Evolutionary conservation across 37 sponge, comb jelly and placozoan genomes (phyloP).

Genomic region (Aplysina aerophoba): DNA sequence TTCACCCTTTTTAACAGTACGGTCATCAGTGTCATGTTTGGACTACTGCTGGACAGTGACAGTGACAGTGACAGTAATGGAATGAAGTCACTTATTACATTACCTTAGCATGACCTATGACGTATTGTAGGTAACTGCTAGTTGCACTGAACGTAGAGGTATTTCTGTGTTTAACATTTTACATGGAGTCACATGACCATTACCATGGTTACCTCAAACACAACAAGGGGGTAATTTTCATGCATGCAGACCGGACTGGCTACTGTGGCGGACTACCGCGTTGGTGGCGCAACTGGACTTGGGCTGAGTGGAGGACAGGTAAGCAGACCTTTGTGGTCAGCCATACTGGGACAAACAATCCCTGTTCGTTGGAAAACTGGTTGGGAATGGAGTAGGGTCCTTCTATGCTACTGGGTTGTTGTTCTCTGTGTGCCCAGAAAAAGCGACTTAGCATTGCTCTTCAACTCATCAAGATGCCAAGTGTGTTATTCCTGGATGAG

Average conservation of each 20-base stretch:
- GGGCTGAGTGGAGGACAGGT: conserved; percentile 98
- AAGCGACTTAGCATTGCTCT: conserved; percentile 80
- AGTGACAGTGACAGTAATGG: no score
- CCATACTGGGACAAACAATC: not conserved
- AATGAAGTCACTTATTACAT: no score
- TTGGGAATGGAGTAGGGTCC: conserved; percentile 77
- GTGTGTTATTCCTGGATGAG: conserved; percentile 85
- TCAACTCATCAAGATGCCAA: conserved; percentile 84
- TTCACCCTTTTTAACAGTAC: no score
- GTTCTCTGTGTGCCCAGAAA: conserved; percentile 37
- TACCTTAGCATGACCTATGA: no score
- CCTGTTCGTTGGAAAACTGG: conserved; percentile 66
- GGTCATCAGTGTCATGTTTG: no score
- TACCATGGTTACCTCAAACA: not conserved
- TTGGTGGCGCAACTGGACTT: conserved; percentile 73
- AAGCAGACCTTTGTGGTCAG: not conserved
- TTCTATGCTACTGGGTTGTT: conserved; percentile 43
- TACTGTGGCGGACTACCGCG: conserved; percentile 68
- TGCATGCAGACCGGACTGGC: conserved; percentile 68
- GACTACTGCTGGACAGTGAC: no score
- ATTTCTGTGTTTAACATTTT: no score
- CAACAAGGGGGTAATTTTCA: not conserved
- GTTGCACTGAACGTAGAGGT: no score
- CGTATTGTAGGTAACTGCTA: no score
- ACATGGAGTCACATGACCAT: not conserved